A percentile compares a stretch with the other conserved stretches of the same genome.
Evolutionary conservation across 30 jellyfish, hydroid and myxozoan genomes (phyloP).

Genomic region (Turritopsis dohrnii): DNA sequence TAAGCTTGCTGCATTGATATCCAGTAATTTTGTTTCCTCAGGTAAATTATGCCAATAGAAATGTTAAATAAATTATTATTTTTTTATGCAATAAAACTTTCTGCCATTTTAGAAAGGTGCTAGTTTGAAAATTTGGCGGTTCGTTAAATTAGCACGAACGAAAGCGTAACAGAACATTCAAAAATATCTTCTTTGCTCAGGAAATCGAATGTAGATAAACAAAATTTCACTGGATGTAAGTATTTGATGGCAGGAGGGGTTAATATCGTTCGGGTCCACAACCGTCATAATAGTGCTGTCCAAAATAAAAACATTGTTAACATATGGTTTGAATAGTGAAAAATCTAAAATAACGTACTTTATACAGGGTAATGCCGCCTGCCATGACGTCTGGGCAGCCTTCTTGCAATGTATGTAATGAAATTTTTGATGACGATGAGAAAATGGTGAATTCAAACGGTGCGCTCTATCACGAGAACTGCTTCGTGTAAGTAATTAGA

Average conservation of each 20-base stretch:
- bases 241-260: background rate
- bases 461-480: slow-evolving; percentile 67
- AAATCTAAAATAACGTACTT: background rate
- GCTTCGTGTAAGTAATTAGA: slow-evolving; percentile 86
- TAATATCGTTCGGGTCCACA: background rate
- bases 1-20: too few relatives aligned
- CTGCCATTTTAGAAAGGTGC: too few relatives aligned
- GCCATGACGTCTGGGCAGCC: slow-evolving; percentile 49
- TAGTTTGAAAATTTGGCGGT: background rate
- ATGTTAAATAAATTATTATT: too few relatives aligned
- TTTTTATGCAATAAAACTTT: too few relatives aligned
- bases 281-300: background rate
- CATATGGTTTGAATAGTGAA: background rate
- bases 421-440: slow-evolving; percentile 65
- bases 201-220: background rate
- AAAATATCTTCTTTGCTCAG: background rate
- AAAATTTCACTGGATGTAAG: background rate
- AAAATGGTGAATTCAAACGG: slow-evolving; percentile 84
- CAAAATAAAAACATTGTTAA: background rate
- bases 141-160: too few relatives aligned
- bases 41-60: too few relatives aligned
- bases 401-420: slow-evolving; percentile 65
- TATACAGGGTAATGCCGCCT: background rate
- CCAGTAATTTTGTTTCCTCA: too few relatives aligned
- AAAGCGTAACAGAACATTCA: too few relatives aligned